A percentile compares a stretch with the other conserved stretches of the same genome.
Conservation (phyloP, 2,113 vertebrate genomes). For the Sitta europaea region DNA sequence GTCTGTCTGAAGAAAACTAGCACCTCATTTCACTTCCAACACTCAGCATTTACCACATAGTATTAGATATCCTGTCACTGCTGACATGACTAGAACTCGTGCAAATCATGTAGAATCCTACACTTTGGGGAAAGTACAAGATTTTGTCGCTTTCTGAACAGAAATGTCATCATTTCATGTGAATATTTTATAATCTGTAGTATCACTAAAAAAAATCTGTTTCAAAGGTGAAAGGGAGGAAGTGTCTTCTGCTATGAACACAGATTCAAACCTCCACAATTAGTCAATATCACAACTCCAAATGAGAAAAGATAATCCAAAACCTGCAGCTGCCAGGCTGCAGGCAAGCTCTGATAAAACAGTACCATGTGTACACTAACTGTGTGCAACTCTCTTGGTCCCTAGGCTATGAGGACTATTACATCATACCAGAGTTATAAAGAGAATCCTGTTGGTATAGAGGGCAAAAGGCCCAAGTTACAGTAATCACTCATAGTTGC, state of each 20-base stretch:
- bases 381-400: background rate
- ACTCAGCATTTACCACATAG: background rate
- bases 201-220: background rate
- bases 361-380: background rate
- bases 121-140: background rate
- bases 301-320: background rate
- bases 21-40: background rate
- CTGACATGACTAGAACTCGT: background rate
- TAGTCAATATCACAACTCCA: background rate
- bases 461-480: background rate
- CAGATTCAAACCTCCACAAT: background rate
- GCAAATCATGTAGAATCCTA: background rate
- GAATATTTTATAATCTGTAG: background rate
- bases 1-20: background rate
- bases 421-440: background rate
- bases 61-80: background rate
- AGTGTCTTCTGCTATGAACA: background rate
- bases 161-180: background rate
- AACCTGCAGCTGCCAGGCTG: background rate
- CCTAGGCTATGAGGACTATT: background rate
- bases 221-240: background rate
- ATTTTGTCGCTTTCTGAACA: background rate
- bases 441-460: background rate
- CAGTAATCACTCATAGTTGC: background rate
- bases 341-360: background rate